Evolutionary conservation across 2,888 invertebrate genomes (phyloP).

Genomic region (Ditula angustiorana): DNA sequence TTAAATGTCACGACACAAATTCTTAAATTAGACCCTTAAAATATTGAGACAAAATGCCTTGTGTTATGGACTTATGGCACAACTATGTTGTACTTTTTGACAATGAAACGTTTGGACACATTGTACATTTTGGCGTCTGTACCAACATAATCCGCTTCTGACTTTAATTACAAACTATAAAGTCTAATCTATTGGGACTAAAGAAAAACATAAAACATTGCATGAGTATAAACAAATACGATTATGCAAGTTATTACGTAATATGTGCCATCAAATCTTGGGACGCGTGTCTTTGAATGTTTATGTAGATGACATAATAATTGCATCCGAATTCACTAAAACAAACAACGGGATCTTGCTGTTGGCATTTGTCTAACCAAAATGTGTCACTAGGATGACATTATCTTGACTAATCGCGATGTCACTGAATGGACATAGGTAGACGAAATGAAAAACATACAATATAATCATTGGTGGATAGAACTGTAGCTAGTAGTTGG

Average conservation of each 20-base stretch:
- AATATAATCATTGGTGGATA: no score
- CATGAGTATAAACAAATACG: neutral
- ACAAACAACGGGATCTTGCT: conserved; percentile 1
- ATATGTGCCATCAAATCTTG: neutral
- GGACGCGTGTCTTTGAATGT: neutral
- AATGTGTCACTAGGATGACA: neutral
- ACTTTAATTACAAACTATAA: no score
- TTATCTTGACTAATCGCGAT: conserved; percentile 16
- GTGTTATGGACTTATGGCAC: no score
- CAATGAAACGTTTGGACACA: no score
- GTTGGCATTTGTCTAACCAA: neutral
- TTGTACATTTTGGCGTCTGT: no score
- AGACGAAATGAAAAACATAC: conserved; percentile 9
- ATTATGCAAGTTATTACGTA: neutral
- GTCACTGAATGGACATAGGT: neutral
- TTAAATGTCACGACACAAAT: no score
- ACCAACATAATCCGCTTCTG: no score
- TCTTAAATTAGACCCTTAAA: no score
- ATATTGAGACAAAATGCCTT: no score
- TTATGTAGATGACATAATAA: conserved; percentile 5
- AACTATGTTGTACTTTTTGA: no score
- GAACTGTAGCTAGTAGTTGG: no score
- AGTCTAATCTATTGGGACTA: neutral
- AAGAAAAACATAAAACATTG: neutral
- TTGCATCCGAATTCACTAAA: neutral